Evolutionary conservation across 2,113 vertebrate genomes (phyloP).

Genomic region (Hemiscyllium ocellatum): DNA sequence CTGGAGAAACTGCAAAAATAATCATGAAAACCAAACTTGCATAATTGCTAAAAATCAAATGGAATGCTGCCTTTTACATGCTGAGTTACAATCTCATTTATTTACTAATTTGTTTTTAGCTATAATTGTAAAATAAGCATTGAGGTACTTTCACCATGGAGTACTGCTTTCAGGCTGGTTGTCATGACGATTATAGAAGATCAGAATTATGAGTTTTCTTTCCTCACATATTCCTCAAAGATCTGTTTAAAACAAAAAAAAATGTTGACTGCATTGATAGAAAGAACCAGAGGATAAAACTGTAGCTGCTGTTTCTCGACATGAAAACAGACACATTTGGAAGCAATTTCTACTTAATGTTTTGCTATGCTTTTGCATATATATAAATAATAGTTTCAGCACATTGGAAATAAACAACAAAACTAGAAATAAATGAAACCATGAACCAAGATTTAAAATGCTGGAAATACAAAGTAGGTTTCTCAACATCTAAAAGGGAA

Average conservation of each 20-base stretch:
- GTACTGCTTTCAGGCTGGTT: not conserved
- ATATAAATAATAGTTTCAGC: not conserved
- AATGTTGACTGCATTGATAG: not conserved
- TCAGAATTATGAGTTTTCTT: not conserved
- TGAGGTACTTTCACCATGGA: not conserved
- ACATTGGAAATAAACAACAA: not conserved
- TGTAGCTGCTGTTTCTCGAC: not conserved
- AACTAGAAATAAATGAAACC: not conserved
- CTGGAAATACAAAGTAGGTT: not conserved
- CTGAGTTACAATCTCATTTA: not conserved
- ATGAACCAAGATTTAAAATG: not conserved
- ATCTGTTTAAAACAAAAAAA: slow-evolving; percentile 10
- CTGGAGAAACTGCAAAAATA: not conserved
- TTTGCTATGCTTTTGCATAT: not conserved
- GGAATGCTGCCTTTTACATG: not conserved
- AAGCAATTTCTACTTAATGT: not conserved
- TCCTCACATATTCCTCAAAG: not conserved
- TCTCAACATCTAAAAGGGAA: not conserved
- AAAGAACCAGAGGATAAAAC: not conserved
- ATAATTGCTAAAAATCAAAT: not conserved
- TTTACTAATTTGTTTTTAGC: not conserved
- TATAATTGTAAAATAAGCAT: not conserved
- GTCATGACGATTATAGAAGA: not conserved
- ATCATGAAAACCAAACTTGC: not conserved
- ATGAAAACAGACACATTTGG: not conserved